Conservation (phyloP, 2,113 vertebrate genomes). For the Sturnira hondurensis region DNA sequence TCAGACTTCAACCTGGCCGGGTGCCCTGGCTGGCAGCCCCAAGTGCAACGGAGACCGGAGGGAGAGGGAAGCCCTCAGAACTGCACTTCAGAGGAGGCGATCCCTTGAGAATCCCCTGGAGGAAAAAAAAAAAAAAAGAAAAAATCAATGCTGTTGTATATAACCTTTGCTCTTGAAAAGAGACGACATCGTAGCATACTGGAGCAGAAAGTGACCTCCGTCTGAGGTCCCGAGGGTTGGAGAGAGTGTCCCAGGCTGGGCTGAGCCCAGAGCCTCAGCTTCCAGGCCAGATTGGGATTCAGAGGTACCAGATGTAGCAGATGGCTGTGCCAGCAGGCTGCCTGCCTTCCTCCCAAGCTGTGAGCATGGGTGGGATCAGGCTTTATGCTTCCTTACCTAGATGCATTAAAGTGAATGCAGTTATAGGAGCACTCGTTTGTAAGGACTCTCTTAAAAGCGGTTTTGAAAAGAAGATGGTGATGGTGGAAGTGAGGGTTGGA, state of each 20-base stretch:
- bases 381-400: neutral
- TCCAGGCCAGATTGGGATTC: slow-evolving; percentile 11
- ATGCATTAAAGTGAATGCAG: neutral
- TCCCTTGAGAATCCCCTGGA: neutral
- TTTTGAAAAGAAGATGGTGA: neutral
- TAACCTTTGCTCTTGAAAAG: neutral
- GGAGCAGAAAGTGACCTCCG: neutral
- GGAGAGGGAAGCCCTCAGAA: neutral
- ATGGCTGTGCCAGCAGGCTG: slow-evolving; percentile 8
- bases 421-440: neutral
- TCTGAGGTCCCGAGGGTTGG: neutral
- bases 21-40: too few relatives aligned
- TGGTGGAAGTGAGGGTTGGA: neutral
- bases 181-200: neutral
- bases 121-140: neutral
- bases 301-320: slow-evolving; percentile 44
- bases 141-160: neutral
- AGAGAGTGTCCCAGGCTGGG: neutral
- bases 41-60: neutral
- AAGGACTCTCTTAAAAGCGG: neutral
- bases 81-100: neutral
- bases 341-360: slow-evolving; percentile 7
- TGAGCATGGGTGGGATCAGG: neutral
- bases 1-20: neutral
- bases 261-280: slow-evolving; percentile 1